These are phyloP conservation scores for Pipa parva DNA, from an alignment of 2,113 vertebrate species.

Conservation along the genomic window DNA sequence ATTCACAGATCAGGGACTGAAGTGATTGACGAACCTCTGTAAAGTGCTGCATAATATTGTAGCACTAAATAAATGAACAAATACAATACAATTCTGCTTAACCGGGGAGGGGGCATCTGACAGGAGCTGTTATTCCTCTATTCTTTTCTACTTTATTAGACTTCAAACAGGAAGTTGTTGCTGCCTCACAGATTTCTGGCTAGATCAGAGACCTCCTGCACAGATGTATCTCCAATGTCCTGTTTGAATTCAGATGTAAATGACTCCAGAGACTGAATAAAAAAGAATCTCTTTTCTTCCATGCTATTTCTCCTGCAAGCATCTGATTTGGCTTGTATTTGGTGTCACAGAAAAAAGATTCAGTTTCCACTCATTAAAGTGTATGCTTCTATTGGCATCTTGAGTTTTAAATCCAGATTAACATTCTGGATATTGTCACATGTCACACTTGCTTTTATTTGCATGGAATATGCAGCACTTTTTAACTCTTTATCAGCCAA, in stretches of 20 bases:
- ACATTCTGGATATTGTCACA: too few relatives aligned
- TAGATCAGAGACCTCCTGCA: constrained; percentile 27
- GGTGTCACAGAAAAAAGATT: neutral
- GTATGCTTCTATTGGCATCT: neutral
- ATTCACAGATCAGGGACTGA: too few relatives aligned
- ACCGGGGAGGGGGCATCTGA: too few relatives aligned
- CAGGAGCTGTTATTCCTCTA: neutral
- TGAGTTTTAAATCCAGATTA: neutral
- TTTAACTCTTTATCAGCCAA: too few relatives aligned
- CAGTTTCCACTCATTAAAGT: neutral
- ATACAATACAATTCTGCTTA: too few relatives aligned
- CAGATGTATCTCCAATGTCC: constrained; percentile 19
- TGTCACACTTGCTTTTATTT: too few relatives aligned
- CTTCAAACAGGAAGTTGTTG: neutral
- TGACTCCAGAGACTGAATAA: constrained; percentile 41
- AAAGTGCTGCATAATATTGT: too few relatives aligned
- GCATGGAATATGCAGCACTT: too few relatives aligned
- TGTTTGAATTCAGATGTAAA: constrained; percentile 34
- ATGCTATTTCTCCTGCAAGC: constrained; percentile 11
- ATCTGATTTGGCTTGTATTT: constrained; percentile 11
- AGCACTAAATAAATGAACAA: too few relatives aligned
- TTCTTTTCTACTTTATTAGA: neutral
- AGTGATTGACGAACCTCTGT: too few relatives aligned
- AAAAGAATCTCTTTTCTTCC: constrained; percentile 11
- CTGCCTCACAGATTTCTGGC: neutral